These are phyloP conservation scores for Papilio elwesi DNA, from an alignment of 2,888 invertebrate genomes.

Conservation along the genomic window DNA sequence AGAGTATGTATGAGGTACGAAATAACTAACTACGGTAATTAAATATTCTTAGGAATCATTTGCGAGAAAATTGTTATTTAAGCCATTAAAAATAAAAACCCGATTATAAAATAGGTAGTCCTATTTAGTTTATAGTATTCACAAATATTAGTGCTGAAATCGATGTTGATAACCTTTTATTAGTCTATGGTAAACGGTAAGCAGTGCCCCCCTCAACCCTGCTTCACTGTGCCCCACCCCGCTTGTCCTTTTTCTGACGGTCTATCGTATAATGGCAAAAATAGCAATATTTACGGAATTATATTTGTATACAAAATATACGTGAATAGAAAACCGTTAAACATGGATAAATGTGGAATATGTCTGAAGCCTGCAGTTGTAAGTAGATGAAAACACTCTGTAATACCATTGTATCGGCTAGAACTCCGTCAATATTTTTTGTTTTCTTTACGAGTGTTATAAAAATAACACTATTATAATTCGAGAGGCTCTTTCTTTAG, in stretches of 20 bases:
- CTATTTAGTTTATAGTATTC: too few species aligned
- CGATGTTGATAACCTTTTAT: slow-evolving; percentile 22
- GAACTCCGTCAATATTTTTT: slow-evolving; percentile 71
- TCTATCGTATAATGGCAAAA: slow-evolving; percentile 62
- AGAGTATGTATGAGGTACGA: neutral
- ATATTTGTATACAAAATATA: slow-evolving; percentile 60
- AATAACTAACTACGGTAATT: too few species aligned
- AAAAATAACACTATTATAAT: slow-evolving; percentile 68
- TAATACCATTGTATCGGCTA: slow-evolving; percentile 57
- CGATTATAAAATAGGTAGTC: too few species aligned
- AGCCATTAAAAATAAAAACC: too few species aligned
- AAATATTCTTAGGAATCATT: too few species aligned
- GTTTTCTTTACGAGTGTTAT: slow-evolving; percentile 77
- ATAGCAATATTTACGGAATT: slow-evolving; percentile 66
- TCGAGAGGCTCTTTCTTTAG: slow-evolving; percentile 43
- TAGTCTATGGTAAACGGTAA: slow-evolving; percentile 41
- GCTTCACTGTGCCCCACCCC: slow-evolving; percentile 67
- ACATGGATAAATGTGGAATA: slow-evolving; percentile 80
- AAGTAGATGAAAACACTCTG: slow-evolving; percentile 57
- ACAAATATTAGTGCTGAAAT: neutral
- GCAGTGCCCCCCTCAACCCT: slow-evolving; percentile 55
- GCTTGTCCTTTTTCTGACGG: slow-evolving; percentile 62
- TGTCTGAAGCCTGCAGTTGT: slow-evolving; percentile 77
- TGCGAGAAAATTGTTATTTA: too few species aligned
- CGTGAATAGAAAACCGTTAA: slow-evolving; percentile 53